These are phyloP conservation scores for Drosophila pachea DNA, from an alignment of 1,140 invertebrate genomes.

Conservation along the genomic window DNA sequence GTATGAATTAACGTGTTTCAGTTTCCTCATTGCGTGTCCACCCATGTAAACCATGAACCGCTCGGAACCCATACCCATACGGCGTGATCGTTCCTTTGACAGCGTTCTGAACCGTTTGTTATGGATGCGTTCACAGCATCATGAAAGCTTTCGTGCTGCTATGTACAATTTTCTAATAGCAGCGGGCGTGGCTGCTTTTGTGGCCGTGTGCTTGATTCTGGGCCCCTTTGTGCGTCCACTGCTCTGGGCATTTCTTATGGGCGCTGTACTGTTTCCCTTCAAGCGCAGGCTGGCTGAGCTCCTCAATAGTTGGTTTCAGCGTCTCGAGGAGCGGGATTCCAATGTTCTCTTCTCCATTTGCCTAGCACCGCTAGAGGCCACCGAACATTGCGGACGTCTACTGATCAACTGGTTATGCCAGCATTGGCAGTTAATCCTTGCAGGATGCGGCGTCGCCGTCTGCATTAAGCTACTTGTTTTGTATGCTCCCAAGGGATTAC, in stretches of 20 bases:
- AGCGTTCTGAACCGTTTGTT: slow-evolving; percentile 72
- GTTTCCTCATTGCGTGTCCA: slow-evolving; percentile 7
- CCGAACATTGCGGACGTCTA: slow-evolving; percentile 84
- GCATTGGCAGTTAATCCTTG: slow-evolving; percentile 81
- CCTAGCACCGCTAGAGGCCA: slow-evolving; percentile 84
- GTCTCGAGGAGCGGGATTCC: slow-evolving; percentile 80
- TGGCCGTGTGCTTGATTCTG: slow-evolving; percentile 85
- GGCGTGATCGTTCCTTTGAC: slow-evolving; percentile 76
- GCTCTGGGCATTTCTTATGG: slow-evolving; percentile 95
- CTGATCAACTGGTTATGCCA: slow-evolving; percentile 82
- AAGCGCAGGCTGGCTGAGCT: slow-evolving; percentile 85
- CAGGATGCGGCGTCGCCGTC: slow-evolving; percentile 56
- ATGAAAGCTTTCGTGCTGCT: slow-evolving; percentile 86
- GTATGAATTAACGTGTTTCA: slow-evolving; percentile 10
- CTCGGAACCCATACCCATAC: slow-evolving; percentile 67
- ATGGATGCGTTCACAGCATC: slow-evolving; percentile 70
- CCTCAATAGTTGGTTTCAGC: slow-evolving; percentile 85
- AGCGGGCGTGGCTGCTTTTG: slow-evolving; percentile 87
- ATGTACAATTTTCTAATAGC: slow-evolving; percentile 91
- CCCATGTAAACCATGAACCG: slow-evolving; percentile 58
- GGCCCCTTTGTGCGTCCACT: slow-evolving; percentile 95
- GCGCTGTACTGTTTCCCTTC: slow-evolving; percentile 91
- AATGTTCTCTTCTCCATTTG: slow-evolving; percentile 84
- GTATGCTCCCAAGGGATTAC: slow-evolving; percentile 81
- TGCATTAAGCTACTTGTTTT: slow-evolving; percentile 78